These are phyloP conservation scores for Zoanthus solanderi DNA, from an alignment of 92 coral and sea anemone genomes.

Conservation along the genomic window DNA sequence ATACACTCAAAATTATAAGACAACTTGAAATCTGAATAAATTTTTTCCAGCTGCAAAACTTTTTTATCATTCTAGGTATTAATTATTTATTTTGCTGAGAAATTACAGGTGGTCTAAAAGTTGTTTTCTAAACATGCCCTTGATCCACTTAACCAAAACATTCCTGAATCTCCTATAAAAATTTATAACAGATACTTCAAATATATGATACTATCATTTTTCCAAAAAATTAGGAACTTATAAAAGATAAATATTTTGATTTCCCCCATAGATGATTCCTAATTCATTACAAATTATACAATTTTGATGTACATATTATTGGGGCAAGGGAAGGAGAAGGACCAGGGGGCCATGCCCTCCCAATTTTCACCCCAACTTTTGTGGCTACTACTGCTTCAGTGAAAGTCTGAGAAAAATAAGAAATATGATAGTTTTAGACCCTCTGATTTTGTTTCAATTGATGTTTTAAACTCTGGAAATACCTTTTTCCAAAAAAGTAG, in stretches of 20 bases:
- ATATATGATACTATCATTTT: background rate
- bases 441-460: too few species aligned
- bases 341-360: too few species aligned
- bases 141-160: background rate
- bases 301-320: too few species aligned
- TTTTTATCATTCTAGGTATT: background rate
- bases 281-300: too few species aligned
- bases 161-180: background rate
- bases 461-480: too few species aligned
- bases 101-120: background rate
- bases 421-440: too few species aligned
- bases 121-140: background rate
- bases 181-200: background rate
- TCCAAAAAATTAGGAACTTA: background rate
- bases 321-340: too few species aligned
- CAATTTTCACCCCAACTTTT: too few species aligned
- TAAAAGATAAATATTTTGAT: background rate
- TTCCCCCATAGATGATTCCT: background rate
- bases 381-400: too few species aligned
- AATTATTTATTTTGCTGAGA: background rate
- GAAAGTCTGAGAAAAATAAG: too few species aligned
- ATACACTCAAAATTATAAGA: background rate
- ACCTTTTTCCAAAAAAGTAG: too few species aligned
- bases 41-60: background rate
- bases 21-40: background rate